Evolutionary conservation across 2,113 vertebrate genomes (phyloP).

Genomic region (Ascaphus truei): DNA sequence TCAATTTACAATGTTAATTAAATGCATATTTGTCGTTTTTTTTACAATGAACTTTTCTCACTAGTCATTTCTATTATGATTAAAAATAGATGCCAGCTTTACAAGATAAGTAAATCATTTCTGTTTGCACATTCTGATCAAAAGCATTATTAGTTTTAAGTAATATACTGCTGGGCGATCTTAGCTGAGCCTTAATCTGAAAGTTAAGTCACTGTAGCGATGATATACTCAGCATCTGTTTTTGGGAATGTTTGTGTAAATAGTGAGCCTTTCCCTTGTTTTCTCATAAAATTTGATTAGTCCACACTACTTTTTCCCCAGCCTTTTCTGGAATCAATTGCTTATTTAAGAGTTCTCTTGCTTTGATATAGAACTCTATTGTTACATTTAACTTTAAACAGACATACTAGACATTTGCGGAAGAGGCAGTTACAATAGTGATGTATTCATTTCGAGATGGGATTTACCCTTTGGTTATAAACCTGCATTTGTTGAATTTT

Average conservation of each 20-base stretch:
- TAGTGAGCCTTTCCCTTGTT: conserved; percentile 36
- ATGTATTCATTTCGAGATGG: conserved; percentile 52
- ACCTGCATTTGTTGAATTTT: conserved; percentile 50
- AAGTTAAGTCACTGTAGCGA: neutral
- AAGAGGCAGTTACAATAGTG: conserved; percentile 52
- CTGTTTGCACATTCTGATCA: no score
- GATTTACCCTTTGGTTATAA: conserved; percentile 51
- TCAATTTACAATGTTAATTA: no score
- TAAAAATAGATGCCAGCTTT: no score
- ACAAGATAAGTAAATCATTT: no score
- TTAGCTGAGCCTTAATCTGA: no score
- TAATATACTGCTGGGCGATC: no score
- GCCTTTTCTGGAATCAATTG: conserved; percentile 55
- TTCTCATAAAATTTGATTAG: conserved; percentile 55
- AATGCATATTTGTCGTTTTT: no score
- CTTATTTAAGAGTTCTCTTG: conserved; percentile 45
- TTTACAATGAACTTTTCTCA: no score
- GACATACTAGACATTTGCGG: conserved; percentile 28
- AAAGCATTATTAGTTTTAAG: no score
- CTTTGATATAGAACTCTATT: conserved; percentile 57
- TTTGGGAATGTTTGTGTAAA: conserved; percentile 16
- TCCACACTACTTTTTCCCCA: conserved; percentile 45
- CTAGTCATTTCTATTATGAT: no score
- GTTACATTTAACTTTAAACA: conserved; percentile 60
- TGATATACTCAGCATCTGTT: conserved; percentile 12